These are phyloP conservation scores for Papilio polytes DNA, from an alignment of 1,140 invertebrate species.

Conservation along the genomic window DNA sequence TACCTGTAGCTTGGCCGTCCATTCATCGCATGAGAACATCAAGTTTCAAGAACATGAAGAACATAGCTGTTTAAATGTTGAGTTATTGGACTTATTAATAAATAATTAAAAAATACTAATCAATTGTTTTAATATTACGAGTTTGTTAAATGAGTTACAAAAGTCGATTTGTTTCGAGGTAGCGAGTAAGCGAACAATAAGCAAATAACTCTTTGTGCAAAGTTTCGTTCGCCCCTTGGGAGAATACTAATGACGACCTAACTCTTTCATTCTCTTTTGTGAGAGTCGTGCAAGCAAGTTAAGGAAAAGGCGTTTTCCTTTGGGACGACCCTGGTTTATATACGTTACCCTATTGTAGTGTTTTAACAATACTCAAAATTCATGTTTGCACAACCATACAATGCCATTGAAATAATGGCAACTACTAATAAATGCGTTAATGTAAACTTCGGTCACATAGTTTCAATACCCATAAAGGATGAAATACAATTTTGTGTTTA, in stretches of 20 bases:
- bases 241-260: conserved; percentile 30
- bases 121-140: not conserved
- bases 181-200: not conserved
- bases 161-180: not conserved
- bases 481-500: not conserved
- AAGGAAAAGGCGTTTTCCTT: conserved; percentile 22
- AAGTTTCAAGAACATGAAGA: no score
- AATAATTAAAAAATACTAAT: not conserved
- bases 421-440: conserved; percentile 5
- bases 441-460: not conserved
- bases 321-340: conserved; percentile 4
- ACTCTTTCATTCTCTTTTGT: conserved; percentile 27
- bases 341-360: conserved; percentile 2
- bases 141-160: not conserved
- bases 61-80: no score
- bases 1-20: no score
- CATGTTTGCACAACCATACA: not conserved
- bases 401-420: not conserved
- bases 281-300: not conserved
- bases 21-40: no score
- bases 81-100: no score
- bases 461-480: not conserved
- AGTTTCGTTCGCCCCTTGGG: conserved; percentile 16
- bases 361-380: conserved; percentile 6
- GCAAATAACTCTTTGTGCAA: conserved; percentile 12